A percentile compares a stretch with the other conserved stretches of the same genome.
phyloP scores from a whole-genome alignment of 2,888 invertebrate genomes.

The Nomada ruficornis region DNA sequence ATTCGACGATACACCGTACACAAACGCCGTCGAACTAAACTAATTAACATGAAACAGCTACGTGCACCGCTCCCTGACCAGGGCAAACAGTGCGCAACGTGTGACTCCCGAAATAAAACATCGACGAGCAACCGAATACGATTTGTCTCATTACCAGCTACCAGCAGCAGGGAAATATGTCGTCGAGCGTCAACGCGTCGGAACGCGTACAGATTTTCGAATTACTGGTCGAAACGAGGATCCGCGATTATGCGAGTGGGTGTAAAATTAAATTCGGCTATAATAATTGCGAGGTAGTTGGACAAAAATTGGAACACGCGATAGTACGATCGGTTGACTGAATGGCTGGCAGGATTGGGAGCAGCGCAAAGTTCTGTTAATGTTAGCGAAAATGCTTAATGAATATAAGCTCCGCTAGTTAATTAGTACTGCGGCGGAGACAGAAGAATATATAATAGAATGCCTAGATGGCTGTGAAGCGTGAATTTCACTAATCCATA shows the following conservation, averaged over 20 bases:
- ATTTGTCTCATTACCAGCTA: constrained; percentile 31
- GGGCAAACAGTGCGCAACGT: constrained; percentile 32
- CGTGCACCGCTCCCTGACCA: constrained; percentile 13
- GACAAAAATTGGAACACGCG: no score
- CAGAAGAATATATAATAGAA: no score
- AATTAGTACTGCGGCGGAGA: no score
- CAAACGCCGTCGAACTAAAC: constrained; percentile 44
- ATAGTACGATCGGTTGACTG: no score
- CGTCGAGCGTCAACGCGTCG: not conserved
- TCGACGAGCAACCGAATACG: constrained; percentile 10
- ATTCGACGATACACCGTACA: constrained; percentile 27
- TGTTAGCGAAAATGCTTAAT: no score
- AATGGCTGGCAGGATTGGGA: no score
- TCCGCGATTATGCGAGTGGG: no score
- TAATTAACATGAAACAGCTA: constrained; percentile 64
- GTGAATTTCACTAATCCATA: no score
- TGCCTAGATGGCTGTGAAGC: no score
- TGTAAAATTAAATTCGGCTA: not conserved
- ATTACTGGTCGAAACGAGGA: not conserved
- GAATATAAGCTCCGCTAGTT: no score
- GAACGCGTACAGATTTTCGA: not conserved
- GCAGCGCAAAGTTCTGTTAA: no score
- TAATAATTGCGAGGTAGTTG: no score
- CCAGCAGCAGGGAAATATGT: constrained; percentile 20
- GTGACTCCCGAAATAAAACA: constrained; percentile 46